Evolutionary conservation across 1,140 invertebrate genomes (phyloP).

Genomic region (Drosophila parvula): DNA sequence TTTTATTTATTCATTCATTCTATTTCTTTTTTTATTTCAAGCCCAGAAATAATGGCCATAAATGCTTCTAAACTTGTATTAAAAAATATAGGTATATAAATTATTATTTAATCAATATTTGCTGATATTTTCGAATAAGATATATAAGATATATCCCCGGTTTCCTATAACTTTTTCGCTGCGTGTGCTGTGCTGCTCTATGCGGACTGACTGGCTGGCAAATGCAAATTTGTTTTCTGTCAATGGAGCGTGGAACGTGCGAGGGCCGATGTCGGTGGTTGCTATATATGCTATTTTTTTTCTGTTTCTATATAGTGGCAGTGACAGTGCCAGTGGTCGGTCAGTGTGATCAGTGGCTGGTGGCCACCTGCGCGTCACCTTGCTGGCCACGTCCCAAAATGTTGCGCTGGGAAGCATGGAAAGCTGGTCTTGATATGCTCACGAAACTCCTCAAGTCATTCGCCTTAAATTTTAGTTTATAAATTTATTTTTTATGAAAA

Average conservation of each 20-base stretch:
- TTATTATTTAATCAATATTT: neutral
- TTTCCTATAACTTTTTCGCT: neutral
- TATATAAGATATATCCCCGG: no score
- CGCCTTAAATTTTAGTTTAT: neutral
- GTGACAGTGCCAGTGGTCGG: conserved; percentile 12
- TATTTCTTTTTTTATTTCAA: no score
- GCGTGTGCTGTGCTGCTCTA: neutral
- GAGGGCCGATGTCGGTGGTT: conserved; percentile 50
- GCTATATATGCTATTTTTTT: conserved; percentile 17
- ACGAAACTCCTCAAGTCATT: neutral
- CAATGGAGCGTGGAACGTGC: conserved; percentile 63
- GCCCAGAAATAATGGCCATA: neutral
- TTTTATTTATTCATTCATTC: neutral
- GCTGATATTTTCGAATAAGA: neutral
- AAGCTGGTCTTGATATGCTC: neutral
- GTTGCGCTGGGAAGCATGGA: conserved; percentile 18
- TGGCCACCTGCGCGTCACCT: conserved; percentile 49
- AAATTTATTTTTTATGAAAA: neutral
- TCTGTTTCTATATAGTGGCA: neutral
- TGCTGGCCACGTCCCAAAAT: conserved; percentile 50
- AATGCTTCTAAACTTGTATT: neutral
- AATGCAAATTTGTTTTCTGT: conserved; percentile 58
- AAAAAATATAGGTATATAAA: neutral
- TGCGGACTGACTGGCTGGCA: conserved; percentile 39
- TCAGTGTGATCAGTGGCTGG: conserved; percentile 7